Evolutionary conservation across 2,797 vertebrate genomes (phyloP), one percentile per base, ranked within the genome.

Genomic region (Erethizon dorsatum): DNA sequence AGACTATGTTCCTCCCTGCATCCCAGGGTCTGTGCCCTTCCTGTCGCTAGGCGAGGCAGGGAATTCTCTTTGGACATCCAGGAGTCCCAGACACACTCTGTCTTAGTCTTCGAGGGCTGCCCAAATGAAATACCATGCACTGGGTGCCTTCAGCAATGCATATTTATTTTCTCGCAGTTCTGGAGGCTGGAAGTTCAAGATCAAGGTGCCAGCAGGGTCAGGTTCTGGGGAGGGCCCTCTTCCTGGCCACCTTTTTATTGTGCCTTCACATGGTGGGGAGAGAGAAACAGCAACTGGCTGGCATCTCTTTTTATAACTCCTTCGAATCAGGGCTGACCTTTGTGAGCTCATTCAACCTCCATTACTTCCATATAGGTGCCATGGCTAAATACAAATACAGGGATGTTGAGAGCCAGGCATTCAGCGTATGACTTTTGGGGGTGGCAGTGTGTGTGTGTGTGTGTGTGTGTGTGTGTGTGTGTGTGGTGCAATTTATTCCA

Each of bases 361-460:
- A 56, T 90, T 33, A 28, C 20, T 24, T 90, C 69, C 45, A 92
- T 41, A 63, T 6, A 73, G 59, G 37, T 33, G 56, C 45, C 28
- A 24, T 41, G 31, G 79, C 59, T 82, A 90, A 65, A 87, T 69
- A 59, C n/a, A 87, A 73, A 83, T 77, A 67, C n/a, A 83, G 73
- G 5, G 20, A 56, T 37, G 15, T 26, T n/a, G 71, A 54, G 78
- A 37, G 56, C 67, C 86, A 89, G 61, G 57, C 24, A 26, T 67
- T 80, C 52, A 79, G 26, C n/a, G 33, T 78, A 20, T 6, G 1
- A 28, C 37, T 63, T 61, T 77, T 71, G 26, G 8, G n/a, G 26
- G n/a, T 54, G 59, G 28, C 2, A 6, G 41, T 47, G 71, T 47
- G 71, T 47, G 41, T 45, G n/a, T 37, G 65, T 65, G 2, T 45